Base-by-base conservation (phyloP, 64 coral and sea anemone genomes). In the Dendronephthya gigantea region DNA sequence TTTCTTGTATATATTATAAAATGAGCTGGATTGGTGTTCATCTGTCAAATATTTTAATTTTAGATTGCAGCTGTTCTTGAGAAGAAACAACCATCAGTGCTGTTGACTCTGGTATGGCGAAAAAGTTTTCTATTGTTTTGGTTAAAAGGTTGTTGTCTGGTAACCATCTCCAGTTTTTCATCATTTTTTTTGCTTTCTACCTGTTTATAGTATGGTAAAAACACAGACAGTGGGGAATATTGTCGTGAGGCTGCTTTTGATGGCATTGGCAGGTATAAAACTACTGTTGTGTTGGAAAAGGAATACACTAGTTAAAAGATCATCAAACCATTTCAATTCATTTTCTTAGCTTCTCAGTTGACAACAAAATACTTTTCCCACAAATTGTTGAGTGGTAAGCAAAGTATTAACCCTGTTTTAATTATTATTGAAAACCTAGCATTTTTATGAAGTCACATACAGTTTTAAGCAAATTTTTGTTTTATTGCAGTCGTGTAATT, bases 221-320 rank as follows among this genome's bases (percentile, higher is more conserved):
- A 97, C 82, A 83, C 91, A 51, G 94, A 97, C 49, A 92, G 90
- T 87, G 94, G 94, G 0, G 49, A 89, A 13, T 89, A 84, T 68
- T 91, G 83, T 33, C 88, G 94, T 35, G 91, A 97, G 59, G 94
- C 94, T 49, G 94, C 94, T 31, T 97, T 97, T 93, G 94, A 97
- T 91, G 91, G 94, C 36, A 97, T 97, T 19, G 91, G 94, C 91
- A 97, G 93, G 94, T 97, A 39, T 29, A 14, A 50, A 87, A 2
- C 19, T 6, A 62, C 25, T 19, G 6, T 17, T 23, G 0, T 62
- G 19, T 13, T 27, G 5, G 55, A 62, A 17, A 62, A 45, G 41
- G 41, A 45, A 11, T 6, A 45, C 11, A 45, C 11, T 62, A 0
- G 32, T 40, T 49, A 35, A 35, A 4, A 22, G 15, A 6, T 4